Base-by-base conservation (phyloP, 2,797 vertebrate genomes). In the Eremophila alpestris region DNA sequence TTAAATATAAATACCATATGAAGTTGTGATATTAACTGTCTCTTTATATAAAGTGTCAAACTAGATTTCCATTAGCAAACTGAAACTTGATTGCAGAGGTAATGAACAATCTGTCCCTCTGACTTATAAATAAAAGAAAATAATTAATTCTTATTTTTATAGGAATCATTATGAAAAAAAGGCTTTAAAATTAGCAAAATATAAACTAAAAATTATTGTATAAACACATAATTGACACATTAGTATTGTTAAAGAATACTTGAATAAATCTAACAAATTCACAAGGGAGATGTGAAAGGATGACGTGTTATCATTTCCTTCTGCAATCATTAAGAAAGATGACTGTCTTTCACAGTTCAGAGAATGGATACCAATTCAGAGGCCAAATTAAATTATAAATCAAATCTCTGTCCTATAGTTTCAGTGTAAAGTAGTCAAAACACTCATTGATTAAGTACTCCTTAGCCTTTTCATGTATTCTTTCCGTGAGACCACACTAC, bases 311-410 rank as follows among this genome's bases (percentile, higher is more conserved):
- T 59, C 26, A 83, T 86, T 94, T 67, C 60, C 94, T 89, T 30
- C 49, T 71, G 46, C 87, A 92, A 79, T 74, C 64, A 45, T 93
- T 80, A 93, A 88, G 79, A 77, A 94, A 62, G 81, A 96, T 96
- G 64, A 90, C 87, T 96, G 81, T 69, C 91, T 95, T 95, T 96
- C 83, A 94, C 56, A 94, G 67, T 92, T 97, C 70, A 83, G 68
- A 95, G 92, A 82, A 93, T 91, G 51, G 81, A 96, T 95, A 93
- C 43, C 38, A 62, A 95, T 89, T 96, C 87, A 91, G 20, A 62
- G 92, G 73, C 54, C 92, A 96, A 74, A 97, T 96, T 91, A 73
- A 95, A 93, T 95, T 94, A 89, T 92, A 94, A 97, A 90, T 96
- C 89, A 96, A 60, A 95, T 95, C 63, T 96, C 76, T 63, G 45